phyloP scores from a whole-genome alignment of 2,888 invertebrate species.

The Diploptera punctata region DNA sequence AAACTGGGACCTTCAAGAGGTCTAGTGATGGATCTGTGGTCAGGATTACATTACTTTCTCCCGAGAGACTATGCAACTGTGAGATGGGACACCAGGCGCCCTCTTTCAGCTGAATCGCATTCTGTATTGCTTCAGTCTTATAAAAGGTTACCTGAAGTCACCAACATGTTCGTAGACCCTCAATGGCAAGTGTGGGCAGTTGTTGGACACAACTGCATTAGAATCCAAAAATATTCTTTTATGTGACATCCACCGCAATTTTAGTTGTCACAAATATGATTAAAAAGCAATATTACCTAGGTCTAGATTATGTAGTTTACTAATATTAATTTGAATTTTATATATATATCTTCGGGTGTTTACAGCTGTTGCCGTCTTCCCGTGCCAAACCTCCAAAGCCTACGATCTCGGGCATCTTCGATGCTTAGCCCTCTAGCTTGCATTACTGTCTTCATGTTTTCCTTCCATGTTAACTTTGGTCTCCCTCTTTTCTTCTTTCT shows the following conservation, averaged over 20 bases:
- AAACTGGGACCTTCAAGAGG: constrained; percentile 57
- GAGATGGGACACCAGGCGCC: constrained; percentile 56
- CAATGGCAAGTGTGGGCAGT: constrained; percentile 35
- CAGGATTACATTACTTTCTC: constrained; percentile 57
- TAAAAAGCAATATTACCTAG: no score
- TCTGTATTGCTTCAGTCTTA: constrained; percentile 48
- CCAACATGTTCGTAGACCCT: constrained; percentile 29
- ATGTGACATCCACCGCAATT: background rate
- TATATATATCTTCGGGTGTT: no score
- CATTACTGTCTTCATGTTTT: no score
- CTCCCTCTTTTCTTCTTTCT: no score
- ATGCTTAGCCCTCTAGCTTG: no score
- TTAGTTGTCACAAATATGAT: no score
- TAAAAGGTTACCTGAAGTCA: constrained; percentile 28
- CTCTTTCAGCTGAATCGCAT: constrained; percentile 48
- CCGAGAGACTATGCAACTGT: constrained; percentile 56
- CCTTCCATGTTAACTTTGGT: no score
- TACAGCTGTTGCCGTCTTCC: no score
- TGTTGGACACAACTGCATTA: constrained; percentile 14
- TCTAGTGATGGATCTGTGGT: constrained; percentile 54
- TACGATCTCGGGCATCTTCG: no score
- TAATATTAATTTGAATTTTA: no score
- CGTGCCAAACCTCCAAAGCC: no score
- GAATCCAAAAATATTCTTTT: constrained; percentile 19
- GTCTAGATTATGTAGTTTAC: no score